Base-by-base conservation (phyloP, 2,797 vertebrate genomes). In the Denticeps clupeoides region DNA sequence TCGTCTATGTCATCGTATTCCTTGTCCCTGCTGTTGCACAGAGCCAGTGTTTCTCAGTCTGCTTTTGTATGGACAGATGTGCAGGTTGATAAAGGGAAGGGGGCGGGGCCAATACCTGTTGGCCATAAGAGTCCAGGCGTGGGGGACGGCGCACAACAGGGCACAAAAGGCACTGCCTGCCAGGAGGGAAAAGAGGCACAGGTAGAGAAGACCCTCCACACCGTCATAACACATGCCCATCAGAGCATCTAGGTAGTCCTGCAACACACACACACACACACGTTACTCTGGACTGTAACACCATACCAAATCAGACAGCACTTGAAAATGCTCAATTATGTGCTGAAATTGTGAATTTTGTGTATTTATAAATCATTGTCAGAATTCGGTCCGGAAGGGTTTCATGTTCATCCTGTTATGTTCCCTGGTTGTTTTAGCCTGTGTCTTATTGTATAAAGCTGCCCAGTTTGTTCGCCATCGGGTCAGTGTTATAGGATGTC, bases 241-340 rank as follows among this genome's bases (percentile, higher is more conserved):
- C 26, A 99, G 76, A 41, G 88, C 88, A 0, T 96, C 92, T 68
- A 96, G 65, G 69, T 96, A 97, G 72, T 99, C 90, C 93, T 98
- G 68, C 8, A 56, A 4, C 55, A 44, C 55, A 44, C 5, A 23
- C 22, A 22, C 7, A 22, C 2, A 33, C 12, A 47, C 25, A 43
- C 16, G 45, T n/a, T n/a, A n/a, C n/a, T n/a, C n/a, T n/a, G n/a
- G n/a, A n/a, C n/a, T n/a, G n/a, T n/a, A n/a, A n/a, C n/a, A n/a
- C n/a, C n/a, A n/a, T n/a, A n/a, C n/a, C n/a, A n/a, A n/a, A n/a
- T n/a, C n/a, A n/a, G n/a, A n/a, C n/a, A n/a, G n/a, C n/a, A n/a
- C n/a, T n/a, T n/a, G n/a, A n/a, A n/a, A n/a, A n/a, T n/a, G n/a
- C n/a, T n/a, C n/a, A n/a, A n/a, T n/a, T n/a, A n/a, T n/a, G n/a